Evolutionary conservation across 2,888 invertebrate species (phyloP).

Genomic region (Lasioglossum calceatum): DNA sequence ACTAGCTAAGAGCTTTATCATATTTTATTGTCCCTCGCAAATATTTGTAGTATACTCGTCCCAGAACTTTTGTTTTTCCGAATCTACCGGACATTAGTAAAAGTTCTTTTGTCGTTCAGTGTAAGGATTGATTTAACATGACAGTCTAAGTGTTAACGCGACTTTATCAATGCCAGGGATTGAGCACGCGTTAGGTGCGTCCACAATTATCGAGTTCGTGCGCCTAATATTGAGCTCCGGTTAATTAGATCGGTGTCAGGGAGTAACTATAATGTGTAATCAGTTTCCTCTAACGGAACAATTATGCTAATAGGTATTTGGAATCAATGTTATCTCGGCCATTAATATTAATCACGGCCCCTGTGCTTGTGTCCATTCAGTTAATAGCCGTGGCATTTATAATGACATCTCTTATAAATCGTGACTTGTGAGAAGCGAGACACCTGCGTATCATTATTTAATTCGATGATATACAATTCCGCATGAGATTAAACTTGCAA

Average conservation of each 20-base stretch:
- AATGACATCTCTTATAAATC: neutral
- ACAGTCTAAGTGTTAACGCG: no score
- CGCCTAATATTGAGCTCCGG: constrained; percentile 8
- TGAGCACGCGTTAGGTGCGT: neutral
- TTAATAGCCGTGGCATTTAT: neutral
- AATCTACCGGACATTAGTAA: no score
- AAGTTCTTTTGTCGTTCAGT: neutral
- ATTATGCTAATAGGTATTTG: constrained; percentile 24
- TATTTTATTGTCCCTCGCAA: no score
- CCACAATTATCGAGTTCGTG: constrained; percentile 3
- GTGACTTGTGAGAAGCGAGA: neutral
- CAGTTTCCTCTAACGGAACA: constrained; percentile 4
- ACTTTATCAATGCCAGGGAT: neutral
- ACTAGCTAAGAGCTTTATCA: neutral
- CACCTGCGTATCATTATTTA: neutral
- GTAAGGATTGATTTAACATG: neutral
- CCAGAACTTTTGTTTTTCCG: no score
- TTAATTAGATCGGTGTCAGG: constrained; percentile 20
- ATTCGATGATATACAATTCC: neutral
- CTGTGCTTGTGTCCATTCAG: neutral
- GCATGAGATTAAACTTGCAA: neutral
- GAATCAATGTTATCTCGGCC: constrained; percentile 18
- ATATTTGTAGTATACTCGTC: no score
- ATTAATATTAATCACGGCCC: constrained; percentile 3
- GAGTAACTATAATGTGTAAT: constrained; percentile 18